These are phyloP conservation scores for Nautilus pompilius DNA, from an alignment of 1,140 invertebrate genomes.

Conservation along the genomic window DNA sequence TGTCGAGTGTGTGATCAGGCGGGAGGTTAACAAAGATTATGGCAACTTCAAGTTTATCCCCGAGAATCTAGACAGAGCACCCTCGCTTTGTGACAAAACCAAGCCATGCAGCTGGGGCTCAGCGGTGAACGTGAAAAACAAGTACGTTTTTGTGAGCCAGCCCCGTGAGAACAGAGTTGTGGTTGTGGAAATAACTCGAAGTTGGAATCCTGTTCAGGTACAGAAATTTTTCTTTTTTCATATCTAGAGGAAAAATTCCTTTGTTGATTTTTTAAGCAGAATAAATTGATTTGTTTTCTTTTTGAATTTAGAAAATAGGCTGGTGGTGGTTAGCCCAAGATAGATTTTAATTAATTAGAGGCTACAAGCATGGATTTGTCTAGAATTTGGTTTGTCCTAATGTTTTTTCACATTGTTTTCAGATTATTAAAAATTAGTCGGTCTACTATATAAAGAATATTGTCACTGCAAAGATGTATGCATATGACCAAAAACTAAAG, in stretches of 20 bases:
- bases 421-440: no score
- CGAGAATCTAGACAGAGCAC: constrained; percentile 37
- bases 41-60: constrained; percentile 45
- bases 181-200: constrained; percentile 58
- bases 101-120: constrained; percentile 63
- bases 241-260: background rate
- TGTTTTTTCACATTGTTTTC: background rate
- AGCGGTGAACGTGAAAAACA: constrained; percentile 70
- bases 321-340: no score
- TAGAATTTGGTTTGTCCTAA: background rate
- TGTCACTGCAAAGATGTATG: no score
- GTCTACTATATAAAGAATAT: no score
- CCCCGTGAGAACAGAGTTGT: constrained; percentile 70
- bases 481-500: no score
- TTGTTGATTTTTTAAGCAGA: background rate
- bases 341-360: no score
- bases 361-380: background rate
- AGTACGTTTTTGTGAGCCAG: constrained; percentile 74
- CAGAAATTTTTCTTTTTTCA: no score
- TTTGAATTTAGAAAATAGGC: no score
- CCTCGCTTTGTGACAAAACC: constrained; percentile 34
- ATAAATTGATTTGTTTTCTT: background rate
- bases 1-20: constrained; percentile 69
- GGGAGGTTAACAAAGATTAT: constrained; percentile 65
- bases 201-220: constrained; percentile 50